Evolutionary conservation across 2,888 invertebrate genomes (phyloP).

Genomic region (Orchestes rusci): DNA sequence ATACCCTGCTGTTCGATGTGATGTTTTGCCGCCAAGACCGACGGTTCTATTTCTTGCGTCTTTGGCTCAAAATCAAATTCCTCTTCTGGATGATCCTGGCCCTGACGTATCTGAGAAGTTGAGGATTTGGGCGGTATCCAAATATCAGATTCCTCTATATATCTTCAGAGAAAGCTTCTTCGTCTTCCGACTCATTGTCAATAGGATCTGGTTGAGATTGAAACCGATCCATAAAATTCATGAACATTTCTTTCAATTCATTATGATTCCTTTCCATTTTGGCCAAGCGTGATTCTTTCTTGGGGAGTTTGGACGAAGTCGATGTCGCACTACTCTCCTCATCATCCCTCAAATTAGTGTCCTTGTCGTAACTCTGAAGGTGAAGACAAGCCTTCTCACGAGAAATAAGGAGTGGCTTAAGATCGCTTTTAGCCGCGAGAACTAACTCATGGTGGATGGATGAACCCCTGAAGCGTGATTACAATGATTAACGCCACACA

Average conservation of each 20-base stretch:
- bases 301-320: not conserved
- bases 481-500: conserved; percentile 22
- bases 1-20: conserved; percentile 5
- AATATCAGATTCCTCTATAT: not conserved
- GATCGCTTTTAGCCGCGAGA: conserved; percentile 8
- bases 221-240: no score
- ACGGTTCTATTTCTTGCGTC: conserved; percentile 8
- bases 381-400: conserved; percentile 12
- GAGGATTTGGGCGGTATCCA: not conserved
- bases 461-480: conserved; percentile 6
- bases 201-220: no score
- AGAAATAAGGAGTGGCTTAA: conserved; percentile 24
- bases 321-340: not conserved
- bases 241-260: conserved; percentile 7
- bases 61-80: conserved; percentile 10
- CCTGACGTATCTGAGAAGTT: not conserved
- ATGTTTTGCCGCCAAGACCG: conserved; percentile 3
- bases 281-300: not conserved
- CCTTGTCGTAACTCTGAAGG: not conserved
- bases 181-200: no score
- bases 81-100: not conserved
- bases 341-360: no score
- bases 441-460: not conserved
- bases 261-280: conserved; percentile 3
- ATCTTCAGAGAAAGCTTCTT: not conserved